Base-by-base conservation (phyloP, 1,140 invertebrate species). In the Halesus radiatus region DNA sequence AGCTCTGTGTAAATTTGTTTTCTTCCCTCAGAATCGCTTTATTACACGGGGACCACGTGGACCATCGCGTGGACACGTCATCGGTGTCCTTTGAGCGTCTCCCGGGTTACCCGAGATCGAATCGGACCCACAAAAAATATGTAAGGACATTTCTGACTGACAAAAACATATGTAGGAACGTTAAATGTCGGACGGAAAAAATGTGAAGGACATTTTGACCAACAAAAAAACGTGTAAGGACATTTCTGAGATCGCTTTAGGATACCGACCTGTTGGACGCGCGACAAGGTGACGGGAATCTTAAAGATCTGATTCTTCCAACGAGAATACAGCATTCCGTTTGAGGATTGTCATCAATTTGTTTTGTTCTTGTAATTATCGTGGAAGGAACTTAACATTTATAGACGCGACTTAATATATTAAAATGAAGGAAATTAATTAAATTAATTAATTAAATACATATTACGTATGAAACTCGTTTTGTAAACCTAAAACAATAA, bases 1-100 rank as follows among this genome's bases (percentile, higher is more conserved):
- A 18, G 72, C 23, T 26, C 37, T 26, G 53, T 26, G 72, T 70
- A 74, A 56, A 74, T 56, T 58, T 74, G 50, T 74, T 58, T 56
- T 56, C n/a, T 20, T 26, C 20, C 45, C 50, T 26, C 22, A 54
- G 52, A 74, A 74, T 74, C 72, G 72, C 72, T 74, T 54, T 74
- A 74, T 74, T 58, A 74, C 52, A 58, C 50, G 13, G 18, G 20
- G 66, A 50, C 13, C 29, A 32, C 50, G 13, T 45, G 20, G 66
- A 50, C 13, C 29, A 32, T 54, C 52, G 29, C 50, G 13, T 45
- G 37, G 66, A 50, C 13, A 52, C 15, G 66, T 70, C 66, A 70
- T 70, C 66, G 66, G 66, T 45, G 66, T 45, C 16, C 66, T 70
- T 70, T 70, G 66, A 52, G 0, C 13, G 66, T 70, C 66, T 45